Percentiles rank a stretch among this genome's conserved stretches.
Conservation (phyloP, 2,113 vertebrate species). For the Embiotoca jacksoni region DNA sequence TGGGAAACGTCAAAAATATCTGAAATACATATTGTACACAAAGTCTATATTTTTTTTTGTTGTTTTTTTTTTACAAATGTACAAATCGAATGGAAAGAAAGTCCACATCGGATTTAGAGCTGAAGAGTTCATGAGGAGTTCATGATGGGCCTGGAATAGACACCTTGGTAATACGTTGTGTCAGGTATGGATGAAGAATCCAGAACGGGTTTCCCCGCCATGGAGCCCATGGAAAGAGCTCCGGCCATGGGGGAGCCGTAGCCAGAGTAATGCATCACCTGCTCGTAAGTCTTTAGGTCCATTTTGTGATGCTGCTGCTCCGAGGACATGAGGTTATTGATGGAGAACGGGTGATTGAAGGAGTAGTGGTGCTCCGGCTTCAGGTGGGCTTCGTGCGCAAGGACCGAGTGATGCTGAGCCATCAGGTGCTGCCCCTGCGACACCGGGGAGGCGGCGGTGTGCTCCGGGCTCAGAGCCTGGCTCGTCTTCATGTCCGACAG, state of each 20-base stretch:
- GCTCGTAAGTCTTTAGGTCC: slow-evolving; percentile 99
- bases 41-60: slow-evolving; percentile 80
- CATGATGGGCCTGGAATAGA: slow-evolving; percentile 98
- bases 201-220: slow-evolving; percentile 94
- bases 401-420: slow-evolving; percentile 89
- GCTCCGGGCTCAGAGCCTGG: slow-evolving; percentile 90
- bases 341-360: slow-evolving; percentile 99
- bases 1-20: slow-evolving; percentile 84
- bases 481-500: slow-evolving; percentile 86
- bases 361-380: slow-evolving; percentile 99
- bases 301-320: slow-evolving; percentile 99
- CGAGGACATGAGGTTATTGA: slow-evolving; percentile 98
- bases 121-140: slow-evolving; percentile 92
- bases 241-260: slow-evolving; percentile 95
- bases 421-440: slow-evolving; percentile 92
- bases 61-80: slow-evolving; percentile 85
- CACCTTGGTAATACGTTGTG: slow-evolving; percentile 95
- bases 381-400: slow-evolving; percentile 94
- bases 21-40: slow-evolving; percentile 86
- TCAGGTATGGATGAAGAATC: slow-evolving; percentile 93
- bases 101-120: slow-evolving; percentile 62
- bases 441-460: slow-evolving; percentile 85
- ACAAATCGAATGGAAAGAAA: slow-evolving; percentile 76
- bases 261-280: slow-evolving; percentile 98
- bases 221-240: slow-evolving; percentile 93